Conservation (phyloP, 2,888 invertebrate species). For the Bedellia somnulentella region DNA sequence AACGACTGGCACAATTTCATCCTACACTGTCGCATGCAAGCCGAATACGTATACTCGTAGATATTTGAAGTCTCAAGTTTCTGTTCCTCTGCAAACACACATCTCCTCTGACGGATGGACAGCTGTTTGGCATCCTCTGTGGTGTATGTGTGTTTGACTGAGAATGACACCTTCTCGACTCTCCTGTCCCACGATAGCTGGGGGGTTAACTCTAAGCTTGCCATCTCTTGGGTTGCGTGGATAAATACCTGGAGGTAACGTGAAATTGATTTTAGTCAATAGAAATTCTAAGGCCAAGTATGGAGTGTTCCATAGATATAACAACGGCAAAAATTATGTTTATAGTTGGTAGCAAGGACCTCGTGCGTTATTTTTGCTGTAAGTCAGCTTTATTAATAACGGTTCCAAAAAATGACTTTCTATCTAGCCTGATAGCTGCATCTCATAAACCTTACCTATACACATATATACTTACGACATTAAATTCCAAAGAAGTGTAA, state of each 20-base stretch:
- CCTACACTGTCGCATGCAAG: constrained; percentile 74
- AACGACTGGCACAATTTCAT: constrained; percentile 64
- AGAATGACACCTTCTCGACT: constrained; percentile 65
- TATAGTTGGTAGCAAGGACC: no score
- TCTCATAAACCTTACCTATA: no score
- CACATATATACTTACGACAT: no score
- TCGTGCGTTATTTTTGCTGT: no score
- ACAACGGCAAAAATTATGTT: no score
- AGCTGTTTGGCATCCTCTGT: constrained; percentile 74
- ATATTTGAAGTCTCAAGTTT: constrained; percentile 59
- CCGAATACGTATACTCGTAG: constrained; percentile 69
- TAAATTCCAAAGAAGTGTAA: no score
- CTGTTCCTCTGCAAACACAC: constrained; percentile 71
- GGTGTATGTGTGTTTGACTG: constrained; percentile 76
- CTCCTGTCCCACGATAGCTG: constrained; percentile 70
- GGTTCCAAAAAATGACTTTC: no score
- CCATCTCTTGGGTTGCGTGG: constrained; percentile 70
- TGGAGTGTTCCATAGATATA: no score
- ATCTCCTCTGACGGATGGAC: constrained; percentile 67
- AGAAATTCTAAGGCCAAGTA: no score
- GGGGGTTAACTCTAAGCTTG: constrained; percentile 67
- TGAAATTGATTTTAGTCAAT: no score
- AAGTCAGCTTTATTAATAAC: no score
- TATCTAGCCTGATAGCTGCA: no score
- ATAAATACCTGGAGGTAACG: constrained; percentile 53